These are phyloP conservation scores for Tolypeutes matacus DNA, from an alignment of 2,797 vertebrate species.

Conservation along the genomic window DNA sequence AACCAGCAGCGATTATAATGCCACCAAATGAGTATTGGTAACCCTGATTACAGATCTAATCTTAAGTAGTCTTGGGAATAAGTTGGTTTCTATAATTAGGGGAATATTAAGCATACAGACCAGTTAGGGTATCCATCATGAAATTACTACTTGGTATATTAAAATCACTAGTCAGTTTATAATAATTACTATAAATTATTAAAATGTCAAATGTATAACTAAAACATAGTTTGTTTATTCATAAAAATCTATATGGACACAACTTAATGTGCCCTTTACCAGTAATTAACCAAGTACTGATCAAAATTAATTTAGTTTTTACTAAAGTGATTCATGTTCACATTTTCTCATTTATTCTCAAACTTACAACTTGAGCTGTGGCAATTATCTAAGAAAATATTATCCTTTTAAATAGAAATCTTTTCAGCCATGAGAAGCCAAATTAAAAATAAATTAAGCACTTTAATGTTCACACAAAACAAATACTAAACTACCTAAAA, in stretches of 20 bases:
- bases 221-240: not conserved
- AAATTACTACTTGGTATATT: conserved; percentile 11
- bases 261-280: conserved; percentile 37
- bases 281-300: conserved; percentile 21
- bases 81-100: conserved; percentile 13
- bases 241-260: conserved; percentile 3
- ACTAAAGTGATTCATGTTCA: conserved; percentile 37
- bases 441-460: conserved; percentile 48
- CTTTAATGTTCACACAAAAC: conserved; percentile 56
- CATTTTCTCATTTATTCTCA: conserved; percentile 55
- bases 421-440: conserved; percentile 32
- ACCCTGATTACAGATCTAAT: not conserved
- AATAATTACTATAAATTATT: conserved; percentile 42
- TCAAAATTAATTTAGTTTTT: conserved; percentile 48
- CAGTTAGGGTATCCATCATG: not conserved
- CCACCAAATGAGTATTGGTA: conserved; percentile 19
- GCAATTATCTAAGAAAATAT: conserved; percentile 29
- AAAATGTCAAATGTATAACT: conserved; percentile 19
- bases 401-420: conserved; percentile 33
- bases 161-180: not conserved
- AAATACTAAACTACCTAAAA: conserved; percentile 63
- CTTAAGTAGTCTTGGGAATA: conserved; percentile 45
- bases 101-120: not conserved
- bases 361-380: conserved; percentile 40
- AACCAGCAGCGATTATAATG: not conserved